Evolutionary conservation across 2,113 vertebrate genomes (phyloP), one percentile per base, ranked within the genome.

Genomic region (Lagopus leucura): DNA sequence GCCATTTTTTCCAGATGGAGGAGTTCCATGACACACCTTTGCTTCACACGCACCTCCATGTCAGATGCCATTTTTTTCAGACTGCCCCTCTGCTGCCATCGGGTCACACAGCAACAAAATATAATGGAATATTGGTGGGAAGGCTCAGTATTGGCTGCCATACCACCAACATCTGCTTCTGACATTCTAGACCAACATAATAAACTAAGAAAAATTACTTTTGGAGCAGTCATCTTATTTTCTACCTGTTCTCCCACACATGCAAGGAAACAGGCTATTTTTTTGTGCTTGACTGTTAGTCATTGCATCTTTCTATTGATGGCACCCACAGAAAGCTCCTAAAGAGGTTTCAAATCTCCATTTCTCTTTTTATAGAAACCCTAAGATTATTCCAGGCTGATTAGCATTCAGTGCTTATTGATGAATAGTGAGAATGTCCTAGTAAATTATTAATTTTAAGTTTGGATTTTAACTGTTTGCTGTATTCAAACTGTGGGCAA

Each of bases 391-490:
- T 25, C 34, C 25, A 36, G 28, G 19, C 55, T 57, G 61, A 83
- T 75, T 34, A 71, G 1, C 52, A n/a, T 57, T 79, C 22, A 54
- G 13, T 48, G 30, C 18, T 67, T 66, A 24, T 5, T 75, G 74
- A 61, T 30, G 14, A 19, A 8, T 55, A 89, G 71, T 73, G 45
- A 0, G 0, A 65, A 14, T 82, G 71, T 55, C n/a, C 42, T 73
- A 13, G 54, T 82, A 69, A 92, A 75, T 78, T 60, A 34, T 72
- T n/a, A 79, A 28, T 75, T 85, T 64, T 45, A 77, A 20, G 21
- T 27, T 34, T 6, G 9, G 63, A 32, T 45, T 81, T 50, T 87
- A 63, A 63, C 22, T 63, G 34, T 60, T 54, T 79, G 14, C 71
- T 85, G 10, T 52, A 43, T 48, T 78, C 30, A 79, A 48, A 82